Base-by-base conservation (phyloP, 2,113 vertebrate species). In the Sturnira hondurensis region DNA sequence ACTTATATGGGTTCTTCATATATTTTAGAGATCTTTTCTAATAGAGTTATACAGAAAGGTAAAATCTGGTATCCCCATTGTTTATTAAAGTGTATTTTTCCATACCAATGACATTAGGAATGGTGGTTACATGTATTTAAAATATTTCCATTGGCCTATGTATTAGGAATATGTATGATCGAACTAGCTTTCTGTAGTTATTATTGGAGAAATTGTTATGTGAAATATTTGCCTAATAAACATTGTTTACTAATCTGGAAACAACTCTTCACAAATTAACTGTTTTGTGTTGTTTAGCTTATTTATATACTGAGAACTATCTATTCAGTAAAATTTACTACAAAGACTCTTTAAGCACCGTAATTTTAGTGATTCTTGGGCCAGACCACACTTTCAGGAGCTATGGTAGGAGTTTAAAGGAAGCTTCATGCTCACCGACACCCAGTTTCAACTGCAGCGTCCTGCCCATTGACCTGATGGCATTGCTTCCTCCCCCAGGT, bases 291-390 rank as follows among this genome's bases (percentile, higher is more conserved):
- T 71, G 16, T 50, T 84, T 58, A 67, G 24, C 16, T n/a, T 41
- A 89, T 86, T 92, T 89, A 74, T 50, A 94, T 84, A 45, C 28
- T 86, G n/a, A 93, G 31, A 90, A 41, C 15, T 70, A 76, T 31
- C 13, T 68, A 10, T 67, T 68, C n/a, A 52, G 56, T 54, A 76
- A 86, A 93, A 63, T 82, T 15, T 68, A 10, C n/a, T 50, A 67
- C 7, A 80, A 86, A 90, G 31, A 41, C 0, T 2, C 7, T 38
- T 81, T 52, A 12, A 84, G 33, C 19, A 24, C 3, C 38, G 38
- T 41, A 63, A 92, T 83, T 73, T 33, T 78, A 47, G 5, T 71
- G 43, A 61, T 45, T 93, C n/a, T 52, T 76, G n/a, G 10, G 81
- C 76, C 4, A 61, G 11, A 43, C 12, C 10, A 43, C 31, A 38